Evolutionary conservation across 2,888 invertebrate genomes (phyloP).

Genomic region (Synanthedon vespiformis): DNA sequence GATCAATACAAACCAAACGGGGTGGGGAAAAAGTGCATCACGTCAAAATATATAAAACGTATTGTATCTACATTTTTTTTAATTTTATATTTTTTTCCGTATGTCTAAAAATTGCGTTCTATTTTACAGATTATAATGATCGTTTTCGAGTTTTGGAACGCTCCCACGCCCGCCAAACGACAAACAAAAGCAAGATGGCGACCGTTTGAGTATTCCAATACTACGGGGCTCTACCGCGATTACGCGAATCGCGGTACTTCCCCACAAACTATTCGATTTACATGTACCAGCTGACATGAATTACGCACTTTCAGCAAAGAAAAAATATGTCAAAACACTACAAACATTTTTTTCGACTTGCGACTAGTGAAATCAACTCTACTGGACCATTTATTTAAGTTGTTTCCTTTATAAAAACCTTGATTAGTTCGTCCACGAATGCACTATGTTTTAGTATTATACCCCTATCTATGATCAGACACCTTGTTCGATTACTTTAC

Average conservation of each 20-base stretch:
- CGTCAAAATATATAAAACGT: slow-evolving; percentile 51
- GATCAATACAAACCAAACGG: slow-evolving; percentile 54
- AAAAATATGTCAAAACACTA: slow-evolving; percentile 72
- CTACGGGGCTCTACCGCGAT: slow-evolving; percentile 22
- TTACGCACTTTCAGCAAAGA: slow-evolving; percentile 73
- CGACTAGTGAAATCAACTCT: slow-evolving; percentile 72
- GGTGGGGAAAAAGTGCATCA: slow-evolving; percentile 51
- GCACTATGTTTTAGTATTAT: slow-evolving; percentile 61
- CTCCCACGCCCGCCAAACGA: slow-evolving; percentile 35
- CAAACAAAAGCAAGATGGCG: slow-evolving; percentile 6
- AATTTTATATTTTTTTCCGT: slow-evolving; percentile 37
- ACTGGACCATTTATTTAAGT: slow-evolving; percentile 66
- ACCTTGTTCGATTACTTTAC: slow-evolving; percentile 36
- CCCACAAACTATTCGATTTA: slow-evolving; percentile 35
- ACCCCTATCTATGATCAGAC: slow-evolving; percentile 52
- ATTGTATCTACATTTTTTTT: slow-evolving; percentile 34
- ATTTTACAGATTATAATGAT: slow-evolving; percentile 52
- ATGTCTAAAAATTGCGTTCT: slow-evolving; percentile 52
- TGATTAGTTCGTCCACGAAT: slow-evolving; percentile 62
- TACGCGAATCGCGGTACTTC: slow-evolving; percentile 12
- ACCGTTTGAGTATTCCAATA: slow-evolving; percentile 53
- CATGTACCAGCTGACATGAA: slow-evolving; percentile 69
- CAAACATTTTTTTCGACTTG: slow-evolving; percentile 68
- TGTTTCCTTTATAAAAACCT: slow-evolving; percentile 41
- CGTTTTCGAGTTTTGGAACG: slow-evolving; percentile 42